Evolutionary conservation across 2,113 vertebrate species (phyloP), one percentile per base, ranked within the genome.

Genomic region (Epinephelus lanceolatus): DNA sequence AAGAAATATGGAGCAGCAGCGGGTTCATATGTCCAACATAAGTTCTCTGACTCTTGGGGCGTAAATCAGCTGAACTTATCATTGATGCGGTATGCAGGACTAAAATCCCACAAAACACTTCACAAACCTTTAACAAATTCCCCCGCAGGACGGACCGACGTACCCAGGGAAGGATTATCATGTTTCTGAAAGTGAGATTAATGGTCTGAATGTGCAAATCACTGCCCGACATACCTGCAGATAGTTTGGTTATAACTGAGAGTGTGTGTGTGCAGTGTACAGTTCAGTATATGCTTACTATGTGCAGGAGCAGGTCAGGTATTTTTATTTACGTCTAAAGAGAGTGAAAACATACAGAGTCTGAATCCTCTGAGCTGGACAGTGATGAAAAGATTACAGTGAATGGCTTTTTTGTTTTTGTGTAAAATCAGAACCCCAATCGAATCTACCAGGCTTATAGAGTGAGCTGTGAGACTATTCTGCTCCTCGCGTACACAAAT

Each of bases 171-270:
- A 84, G 53, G 59, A 83, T 86, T 69, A 85, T 79, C 67, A 21
- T 81, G 79, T 87, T 86, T 83, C 85, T 89, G 60, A 83, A 65
- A 60, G 45, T 63, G 83, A 72, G 87, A 91, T 91, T 89, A 78
- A 88, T 88, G 79, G 74, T 71, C 1, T 63, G 49, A 77, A 53
- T 40, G 71, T 51, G 60, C 42, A 84, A 83, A 86, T 84, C 47
- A 25, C 71, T 51, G 30, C n/a, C 49, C 5, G 47, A 71, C 73
- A 60, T 63, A 81, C 82, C 78, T 52, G 19, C 33, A 74, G 86
- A 85, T 68, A 45, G 65, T 69, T 73, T 45, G 49, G 45, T 76
- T 77, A 21, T 1, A 71, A 55, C 33, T 25, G 21, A n/a, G 52
- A 47, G 57, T 57, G 40, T 53, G 63, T 55, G 52, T 74, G 37